Conservation (phyloP, 2,113 vertebrate genomes). For the Perca fluviatilis region DNA sequence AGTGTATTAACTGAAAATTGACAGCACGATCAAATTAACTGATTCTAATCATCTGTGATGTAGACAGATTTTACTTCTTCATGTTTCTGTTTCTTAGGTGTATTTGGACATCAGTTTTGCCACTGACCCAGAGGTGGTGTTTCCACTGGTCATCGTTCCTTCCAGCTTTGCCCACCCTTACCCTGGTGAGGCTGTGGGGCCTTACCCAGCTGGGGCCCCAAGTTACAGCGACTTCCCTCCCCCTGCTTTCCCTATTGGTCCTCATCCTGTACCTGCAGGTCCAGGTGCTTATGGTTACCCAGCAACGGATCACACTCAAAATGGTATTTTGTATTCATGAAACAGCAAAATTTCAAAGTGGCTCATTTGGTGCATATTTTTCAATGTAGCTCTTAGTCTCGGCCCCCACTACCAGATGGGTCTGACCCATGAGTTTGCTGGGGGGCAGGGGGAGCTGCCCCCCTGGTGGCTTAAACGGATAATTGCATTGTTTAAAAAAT, state of each 20-base stretch:
- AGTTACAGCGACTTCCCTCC: slow-evolving; percentile 48
- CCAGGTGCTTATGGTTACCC: slow-evolving; percentile 26
- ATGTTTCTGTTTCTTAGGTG: slow-evolving; percentile 60
- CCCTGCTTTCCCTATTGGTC: slow-evolving; percentile 1
- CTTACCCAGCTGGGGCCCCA: slow-evolving; percentile 22
- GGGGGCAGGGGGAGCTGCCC: too few species aligned
- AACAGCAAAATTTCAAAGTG: too few species aligned
- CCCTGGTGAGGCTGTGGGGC: neutral
- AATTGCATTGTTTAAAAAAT: too few species aligned
- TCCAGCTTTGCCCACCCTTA: too few species aligned
- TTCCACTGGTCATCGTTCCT: slow-evolving; percentile 73
- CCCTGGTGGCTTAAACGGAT: too few species aligned
- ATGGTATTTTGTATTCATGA: too few species aligned
- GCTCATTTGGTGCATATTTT: too few species aligned
- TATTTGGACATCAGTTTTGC: slow-evolving; percentile 80
- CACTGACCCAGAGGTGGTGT: slow-evolving; percentile 64
- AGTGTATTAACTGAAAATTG: neutral
- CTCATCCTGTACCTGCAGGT: neutral
- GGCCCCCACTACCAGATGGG: too few species aligned
- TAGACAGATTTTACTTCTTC: neutral
- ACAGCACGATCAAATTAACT: neutral
- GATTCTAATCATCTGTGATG: neutral
- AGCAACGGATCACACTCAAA: slow-evolving; percentile 23
- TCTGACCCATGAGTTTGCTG: too few species aligned
- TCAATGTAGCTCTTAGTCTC: too few species aligned